Base-by-base conservation (phyloP, 2,888 invertebrate species). In the Tinea semifulvella region DNA sequence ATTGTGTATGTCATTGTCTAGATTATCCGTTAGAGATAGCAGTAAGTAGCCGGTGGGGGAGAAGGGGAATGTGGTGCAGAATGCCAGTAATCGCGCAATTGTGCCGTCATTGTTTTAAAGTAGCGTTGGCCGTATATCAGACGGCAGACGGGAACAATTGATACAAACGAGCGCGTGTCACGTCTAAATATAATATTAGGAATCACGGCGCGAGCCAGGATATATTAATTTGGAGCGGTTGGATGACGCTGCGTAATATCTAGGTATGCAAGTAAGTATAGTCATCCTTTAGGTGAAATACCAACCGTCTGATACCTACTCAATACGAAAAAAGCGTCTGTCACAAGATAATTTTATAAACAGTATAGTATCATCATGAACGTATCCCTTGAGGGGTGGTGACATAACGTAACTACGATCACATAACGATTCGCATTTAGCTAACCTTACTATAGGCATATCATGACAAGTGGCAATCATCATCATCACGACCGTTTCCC, bases 131-230 rank as follows among this genome's bases (percentile, higher is more conserved):
- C 74, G 73, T 79, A 74, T 71, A 79, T 80, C 79, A 80, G 76
- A 57, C 64, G 60, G 61, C 70, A 71, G 77, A 79, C 77, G 77
- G 71, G 68, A 61, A 64, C 80, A 80, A 80, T 80, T 80, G 80
- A 75, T 76, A 80, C 75, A 80, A 80, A 80, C 74, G 80, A 77
- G 77, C 74, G 68, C 68, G 69, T 79, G 80, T 80, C 80, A 79
- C 70, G 77, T 79, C 80, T 80, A 80, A 79, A 80, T 80, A 80
- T 80, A 80, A 80, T 80, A 80, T 80, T 80, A 79, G 77, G 80
- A 80, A 80, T 80, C 80, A 73, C 80, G 76, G 77, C 80, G 77
- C 75, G 73, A 68, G 80, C 80, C 80, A 80, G 80, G 80, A 80
- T 79, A 79, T 77, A 79, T 77, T 79, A 76, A 79, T 80, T 75